Percentiles rank a stretch among this genome's conserved stretches.
These are phyloP conservation scores for Malurus cyaneus DNA, from an alignment of 2,113 vertebrate genomes.

Conservation along the genomic window DNA sequence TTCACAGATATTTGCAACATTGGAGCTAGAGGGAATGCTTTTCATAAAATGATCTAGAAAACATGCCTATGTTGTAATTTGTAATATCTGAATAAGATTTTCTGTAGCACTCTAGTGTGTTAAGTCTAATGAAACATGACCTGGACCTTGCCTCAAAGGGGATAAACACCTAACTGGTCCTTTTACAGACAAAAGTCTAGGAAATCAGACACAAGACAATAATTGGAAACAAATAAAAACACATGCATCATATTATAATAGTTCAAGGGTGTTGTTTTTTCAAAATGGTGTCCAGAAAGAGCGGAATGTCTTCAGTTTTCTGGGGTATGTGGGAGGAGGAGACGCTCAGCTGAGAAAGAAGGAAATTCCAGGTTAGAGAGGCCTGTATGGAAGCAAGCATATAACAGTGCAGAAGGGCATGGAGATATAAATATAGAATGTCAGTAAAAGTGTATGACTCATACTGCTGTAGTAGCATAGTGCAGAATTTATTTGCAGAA, in stretches of 20 bases:
- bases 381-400: neutral
- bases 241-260: neutral
- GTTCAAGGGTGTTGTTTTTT: neutral
- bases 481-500: conserved; percentile 62
- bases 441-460: conserved; percentile 55
- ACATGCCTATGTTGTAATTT: neutral
- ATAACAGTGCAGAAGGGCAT: conserved; percentile 32
- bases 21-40: neutral
- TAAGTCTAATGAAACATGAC: neutral
- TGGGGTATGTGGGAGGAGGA: neutral
- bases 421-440: conserved; percentile 52
- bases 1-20: neutral
- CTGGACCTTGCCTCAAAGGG: neutral
- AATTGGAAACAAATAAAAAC: neutral
- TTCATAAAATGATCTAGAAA: neutral
- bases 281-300: neutral
- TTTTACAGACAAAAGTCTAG: neutral
- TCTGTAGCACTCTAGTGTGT: neutral
- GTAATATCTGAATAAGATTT: neutral
- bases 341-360: neutral
- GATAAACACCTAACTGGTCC: neutral
- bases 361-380: conserved; percentile 5
- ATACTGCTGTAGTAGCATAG: conserved; percentile 56
- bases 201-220: neutral
- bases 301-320: neutral